These are phyloP conservation scores for Glandiceps talaboti DNA, from an alignment of 53 echinoderm and acorn worm genomes.

Conservation along the genomic window DNA sequence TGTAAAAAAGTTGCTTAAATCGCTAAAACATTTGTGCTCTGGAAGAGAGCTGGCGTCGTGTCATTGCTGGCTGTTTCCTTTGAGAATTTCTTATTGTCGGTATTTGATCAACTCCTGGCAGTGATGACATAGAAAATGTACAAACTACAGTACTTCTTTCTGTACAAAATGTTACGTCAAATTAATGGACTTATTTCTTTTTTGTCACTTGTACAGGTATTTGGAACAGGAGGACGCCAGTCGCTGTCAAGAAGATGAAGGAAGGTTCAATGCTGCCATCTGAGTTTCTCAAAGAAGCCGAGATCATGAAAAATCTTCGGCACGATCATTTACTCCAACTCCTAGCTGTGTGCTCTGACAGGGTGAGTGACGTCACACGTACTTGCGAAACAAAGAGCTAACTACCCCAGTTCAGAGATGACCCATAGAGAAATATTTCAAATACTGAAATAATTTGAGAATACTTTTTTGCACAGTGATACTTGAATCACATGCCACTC, in stretches of 20 bases:
- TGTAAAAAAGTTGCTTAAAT: too few species aligned
- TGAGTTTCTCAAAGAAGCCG: constrained; percentile 90
- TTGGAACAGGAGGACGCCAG: constrained; percentile 84
- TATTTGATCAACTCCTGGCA: too few species aligned
- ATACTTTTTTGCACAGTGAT: too few species aligned
- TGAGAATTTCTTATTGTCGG: too few species aligned
- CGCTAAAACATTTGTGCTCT: too few species aligned
- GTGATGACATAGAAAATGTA: too few species aligned
- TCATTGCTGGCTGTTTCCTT: too few species aligned
- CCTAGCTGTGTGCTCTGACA: constrained; percentile 89
- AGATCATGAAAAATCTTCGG: constrained; percentile 86
- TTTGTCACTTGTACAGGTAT: constrained; percentile 24
- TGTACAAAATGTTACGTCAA: too few species aligned
- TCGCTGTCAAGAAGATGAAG: constrained; percentile 82
- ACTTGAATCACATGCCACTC: too few species aligned
- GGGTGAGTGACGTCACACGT: constrained; percentile 32
- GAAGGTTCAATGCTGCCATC: constrained; percentile 79
- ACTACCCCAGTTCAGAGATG: background rate
- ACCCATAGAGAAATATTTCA: background rate
- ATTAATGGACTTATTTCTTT: background rate
- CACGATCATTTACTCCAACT: constrained; percentile 81
- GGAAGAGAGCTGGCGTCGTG: too few species aligned
- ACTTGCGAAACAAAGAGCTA: background rate
- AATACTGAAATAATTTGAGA: too few species aligned
- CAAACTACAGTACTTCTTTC: too few species aligned